A percentile compares a stretch with the other conserved stretches of the same genome.
Evolutionary conservation across 2,797 vertebrate genomes (phyloP).

Genomic region (Miichthys miiuy): DNA sequence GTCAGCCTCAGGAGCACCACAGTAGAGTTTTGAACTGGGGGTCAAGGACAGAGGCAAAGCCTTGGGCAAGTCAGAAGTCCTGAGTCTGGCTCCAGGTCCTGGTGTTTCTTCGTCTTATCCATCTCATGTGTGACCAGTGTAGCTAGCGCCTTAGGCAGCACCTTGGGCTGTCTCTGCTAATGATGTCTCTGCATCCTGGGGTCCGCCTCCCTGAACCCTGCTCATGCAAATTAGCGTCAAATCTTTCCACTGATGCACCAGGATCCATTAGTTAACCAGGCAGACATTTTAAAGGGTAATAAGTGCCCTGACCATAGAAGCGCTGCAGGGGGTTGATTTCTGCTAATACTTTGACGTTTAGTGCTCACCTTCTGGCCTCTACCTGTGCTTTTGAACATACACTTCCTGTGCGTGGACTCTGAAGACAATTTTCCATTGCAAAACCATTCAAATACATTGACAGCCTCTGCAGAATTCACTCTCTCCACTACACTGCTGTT

Average conservation of each 20-base stretch:
- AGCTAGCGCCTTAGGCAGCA: neutral
- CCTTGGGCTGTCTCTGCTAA: slow-evolving; percentile 23
- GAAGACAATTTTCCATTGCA: neutral
- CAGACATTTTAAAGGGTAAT: neutral
- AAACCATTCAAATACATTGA: neutral
- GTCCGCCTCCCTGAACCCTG: neutral
- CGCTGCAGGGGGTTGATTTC: neutral
- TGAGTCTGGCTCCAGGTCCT: slow-evolving; percentile 2
- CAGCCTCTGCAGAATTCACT: neutral
- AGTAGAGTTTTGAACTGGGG: neutral
- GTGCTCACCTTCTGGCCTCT: neutral
- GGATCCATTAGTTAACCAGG: neutral
- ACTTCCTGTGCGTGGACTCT: neutral
- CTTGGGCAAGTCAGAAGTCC: slow-evolving; percentile 3
- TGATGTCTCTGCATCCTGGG: slow-evolving; percentile 22
- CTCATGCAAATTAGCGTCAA: neutral
- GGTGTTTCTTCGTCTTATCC: neutral
- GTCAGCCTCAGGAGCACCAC: neutral
- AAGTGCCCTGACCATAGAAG: neutral
- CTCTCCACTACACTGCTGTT: neutral
- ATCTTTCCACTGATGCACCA: neutral
- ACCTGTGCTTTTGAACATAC: neutral
- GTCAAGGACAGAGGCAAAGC: neutral
- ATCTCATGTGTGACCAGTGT: neutral
- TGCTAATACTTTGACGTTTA: neutral